Evolutionary conservation across 2,888 invertebrate genomes (phyloP).

Genomic region (Ochropacha duplaris): DNA sequence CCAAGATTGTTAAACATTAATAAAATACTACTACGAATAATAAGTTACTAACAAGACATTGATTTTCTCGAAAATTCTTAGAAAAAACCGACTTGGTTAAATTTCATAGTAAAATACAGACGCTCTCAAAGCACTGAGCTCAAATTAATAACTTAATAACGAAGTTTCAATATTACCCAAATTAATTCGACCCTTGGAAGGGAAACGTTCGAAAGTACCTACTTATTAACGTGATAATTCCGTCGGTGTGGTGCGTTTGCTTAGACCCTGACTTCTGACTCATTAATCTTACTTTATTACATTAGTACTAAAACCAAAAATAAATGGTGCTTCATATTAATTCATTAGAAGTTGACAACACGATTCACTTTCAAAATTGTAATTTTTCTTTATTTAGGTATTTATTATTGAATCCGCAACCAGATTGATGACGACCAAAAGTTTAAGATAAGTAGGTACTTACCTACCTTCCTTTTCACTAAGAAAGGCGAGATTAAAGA

Average conservation of each 20-base stretch:
- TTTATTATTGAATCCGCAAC: neutral
- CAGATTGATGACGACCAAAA: neutral
- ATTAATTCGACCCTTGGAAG: constrained; percentile 38
- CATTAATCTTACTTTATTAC: constrained; percentile 28
- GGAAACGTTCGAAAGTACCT: constrained; percentile 38
- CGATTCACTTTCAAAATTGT: neutral
- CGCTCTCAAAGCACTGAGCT: constrained; percentile 19
- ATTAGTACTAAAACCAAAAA: neutral
- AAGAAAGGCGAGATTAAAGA: neutral
- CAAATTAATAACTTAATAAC: constrained; percentile 39
- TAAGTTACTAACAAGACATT: too few relatives aligned
- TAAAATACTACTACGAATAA: too few relatives aligned
- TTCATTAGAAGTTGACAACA: neutral
- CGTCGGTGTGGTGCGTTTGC: constrained; percentile 19
- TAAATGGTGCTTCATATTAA: neutral
- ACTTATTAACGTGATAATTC: constrained; percentile 34
- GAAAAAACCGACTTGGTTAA: constrained; percentile 1
- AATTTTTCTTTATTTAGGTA: neutral
- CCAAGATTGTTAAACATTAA: too few relatives aligned
- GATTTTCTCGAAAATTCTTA: neutral
- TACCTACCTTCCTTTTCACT: neutral
- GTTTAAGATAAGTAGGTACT: neutral
- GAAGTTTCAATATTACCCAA: constrained; percentile 40
- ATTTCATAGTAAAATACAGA: constrained; percentile 2
- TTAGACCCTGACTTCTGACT: constrained; percentile 27